A percentile compares a stretch with the other conserved stretches of the same genome.
Evolutionary conservation across 2,797 vertebrate species (phyloP).

Genomic region (Malurus leucopterus): DNA sequence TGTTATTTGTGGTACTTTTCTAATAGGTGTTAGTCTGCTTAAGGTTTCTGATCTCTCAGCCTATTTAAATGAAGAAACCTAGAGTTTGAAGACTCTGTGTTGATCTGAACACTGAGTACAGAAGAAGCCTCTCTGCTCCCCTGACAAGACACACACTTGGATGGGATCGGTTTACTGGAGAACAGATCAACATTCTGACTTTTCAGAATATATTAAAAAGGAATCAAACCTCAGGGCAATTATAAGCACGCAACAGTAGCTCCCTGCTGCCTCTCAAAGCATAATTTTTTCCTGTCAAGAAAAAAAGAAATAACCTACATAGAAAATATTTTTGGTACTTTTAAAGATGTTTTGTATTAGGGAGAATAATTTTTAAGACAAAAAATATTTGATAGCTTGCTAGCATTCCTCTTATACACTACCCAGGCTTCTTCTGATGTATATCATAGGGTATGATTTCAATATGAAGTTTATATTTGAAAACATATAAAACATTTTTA

Average conservation of each 20-base stretch:
- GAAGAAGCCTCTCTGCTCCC: not conserved
- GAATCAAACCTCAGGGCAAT: constrained; percentile 10
- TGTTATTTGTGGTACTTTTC: not conserved
- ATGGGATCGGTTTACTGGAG: not conserved
- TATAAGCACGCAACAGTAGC: not conserved
- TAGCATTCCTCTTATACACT: not conserved
- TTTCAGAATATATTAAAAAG: constrained; percentile 14
- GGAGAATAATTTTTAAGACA: not conserved
- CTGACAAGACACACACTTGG: not conserved
- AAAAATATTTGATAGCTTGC: not conserved
- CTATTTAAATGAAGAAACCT: not conserved
- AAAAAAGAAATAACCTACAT: not conserved
- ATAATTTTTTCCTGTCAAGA: not conserved
- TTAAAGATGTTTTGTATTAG: not conserved
- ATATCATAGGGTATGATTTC: not conserved
- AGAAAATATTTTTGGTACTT: not conserved
- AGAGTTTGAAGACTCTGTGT: not conserved
- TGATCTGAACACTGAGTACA: not conserved
- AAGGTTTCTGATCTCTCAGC: not conserved
- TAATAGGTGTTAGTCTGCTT: not conserved
- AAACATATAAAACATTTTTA: not conserved
- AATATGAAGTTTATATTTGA: not conserved
- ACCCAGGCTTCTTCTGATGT: not conserved
- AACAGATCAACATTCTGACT: not conserved
- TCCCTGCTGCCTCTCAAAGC: not conserved